Evolutionary conservation across 2,113 vertebrate genomes (phyloP).

Genomic region (Lepus americanus): DNA sequence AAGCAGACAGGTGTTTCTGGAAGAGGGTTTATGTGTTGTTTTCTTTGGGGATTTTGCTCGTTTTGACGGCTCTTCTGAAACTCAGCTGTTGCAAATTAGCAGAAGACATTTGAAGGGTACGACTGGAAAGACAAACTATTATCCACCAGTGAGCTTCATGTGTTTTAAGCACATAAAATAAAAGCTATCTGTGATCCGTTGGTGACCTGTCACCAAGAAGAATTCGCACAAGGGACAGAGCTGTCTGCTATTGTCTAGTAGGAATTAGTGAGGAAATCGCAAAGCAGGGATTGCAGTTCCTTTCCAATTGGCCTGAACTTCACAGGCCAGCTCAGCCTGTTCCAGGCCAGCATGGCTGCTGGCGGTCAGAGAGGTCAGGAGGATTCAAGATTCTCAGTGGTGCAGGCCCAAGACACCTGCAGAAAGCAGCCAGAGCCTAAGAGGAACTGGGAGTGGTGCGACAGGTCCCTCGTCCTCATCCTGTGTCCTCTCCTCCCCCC

Average conservation of each 20-base stretch:
- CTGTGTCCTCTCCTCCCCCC: not conserved
- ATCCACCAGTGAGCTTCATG: not conserved
- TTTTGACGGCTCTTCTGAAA: constrained; percentile 50
- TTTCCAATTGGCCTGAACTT: not conserved
- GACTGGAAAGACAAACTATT: constrained; percentile 7
- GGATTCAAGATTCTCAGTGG: not conserved
- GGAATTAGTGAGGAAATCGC: constrained; percentile 16
- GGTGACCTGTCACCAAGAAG: constrained; percentile 14
- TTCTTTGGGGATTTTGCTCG: not conserved
- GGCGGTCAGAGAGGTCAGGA: not conserved
- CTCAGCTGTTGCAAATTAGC: not conserved
- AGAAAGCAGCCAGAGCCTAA: not conserved
- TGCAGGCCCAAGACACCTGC: not conserved
- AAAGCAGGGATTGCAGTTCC: not conserved
- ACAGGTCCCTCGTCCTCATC: not conserved
- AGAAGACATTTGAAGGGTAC: constrained; percentile 11
- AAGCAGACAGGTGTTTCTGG: not conserved
- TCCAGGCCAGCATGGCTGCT: not conserved
- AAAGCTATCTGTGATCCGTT: constrained; percentile 4
- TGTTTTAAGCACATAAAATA: constrained; percentile 27
- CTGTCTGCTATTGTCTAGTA: not conserved
- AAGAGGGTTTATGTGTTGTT: constrained; percentile 2
- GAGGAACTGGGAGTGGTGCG: not conserved
- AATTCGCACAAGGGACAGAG: not conserved
- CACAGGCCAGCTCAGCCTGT: not conserved